These are phyloP conservation scores for Stenotaenia linearis DNA, from an alignment of 2,888 invertebrate genomes.

Conservation along the genomic window DNA sequence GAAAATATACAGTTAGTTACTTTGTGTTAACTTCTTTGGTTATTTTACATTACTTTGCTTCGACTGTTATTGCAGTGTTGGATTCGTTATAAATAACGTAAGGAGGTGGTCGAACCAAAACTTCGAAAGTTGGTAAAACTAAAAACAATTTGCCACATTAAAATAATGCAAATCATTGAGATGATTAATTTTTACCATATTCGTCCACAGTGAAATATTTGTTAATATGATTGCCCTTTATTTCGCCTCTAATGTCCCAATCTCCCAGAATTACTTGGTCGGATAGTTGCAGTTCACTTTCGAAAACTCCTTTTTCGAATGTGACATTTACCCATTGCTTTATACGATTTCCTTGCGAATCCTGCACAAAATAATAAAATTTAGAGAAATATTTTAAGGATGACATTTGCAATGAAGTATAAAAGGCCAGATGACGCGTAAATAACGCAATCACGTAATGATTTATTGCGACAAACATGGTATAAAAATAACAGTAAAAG, in stretches of 20 bases:
- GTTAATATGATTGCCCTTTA: slow-evolving; percentile 38
- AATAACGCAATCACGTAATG: too few relatives aligned
- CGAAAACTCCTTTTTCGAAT: slow-evolving; percentile 41
- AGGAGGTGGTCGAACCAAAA: slow-evolving; percentile 48
- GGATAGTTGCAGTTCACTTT: slow-evolving; percentile 42
- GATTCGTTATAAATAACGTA: slow-evolving; percentile 47
- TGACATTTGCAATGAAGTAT: too few relatives aligned
- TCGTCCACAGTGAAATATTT: slow-evolving; percentile 48
- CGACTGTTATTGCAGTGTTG: slow-evolving; percentile 47
- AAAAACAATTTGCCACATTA: too few relatives aligned
- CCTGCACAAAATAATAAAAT: slow-evolving; percentile 40
- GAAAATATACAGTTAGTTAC: background rate
- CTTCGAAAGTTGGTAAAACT: slow-evolving; percentile 53
- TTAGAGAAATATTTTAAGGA: background rate
- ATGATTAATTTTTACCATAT: slow-evolving; percentile 38
- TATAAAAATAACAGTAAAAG: too few relatives aligned
- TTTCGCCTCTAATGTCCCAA: slow-evolving; percentile 45
- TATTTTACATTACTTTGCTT: slow-evolving; percentile 46
- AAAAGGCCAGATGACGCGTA: too few relatives aligned
- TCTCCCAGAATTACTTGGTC: slow-evolving; percentile 46
- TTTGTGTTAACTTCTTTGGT: background rate
- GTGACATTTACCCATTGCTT: slow-evolving; percentile 43
- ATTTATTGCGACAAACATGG: too few relatives aligned
- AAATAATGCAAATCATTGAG: too few relatives aligned
- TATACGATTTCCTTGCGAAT: slow-evolving; percentile 45